These are phyloP conservation scores for Myotis planiceps DNA, from an alignment of 2,797 vertebrate species.

Conservation along the genomic window DNA sequence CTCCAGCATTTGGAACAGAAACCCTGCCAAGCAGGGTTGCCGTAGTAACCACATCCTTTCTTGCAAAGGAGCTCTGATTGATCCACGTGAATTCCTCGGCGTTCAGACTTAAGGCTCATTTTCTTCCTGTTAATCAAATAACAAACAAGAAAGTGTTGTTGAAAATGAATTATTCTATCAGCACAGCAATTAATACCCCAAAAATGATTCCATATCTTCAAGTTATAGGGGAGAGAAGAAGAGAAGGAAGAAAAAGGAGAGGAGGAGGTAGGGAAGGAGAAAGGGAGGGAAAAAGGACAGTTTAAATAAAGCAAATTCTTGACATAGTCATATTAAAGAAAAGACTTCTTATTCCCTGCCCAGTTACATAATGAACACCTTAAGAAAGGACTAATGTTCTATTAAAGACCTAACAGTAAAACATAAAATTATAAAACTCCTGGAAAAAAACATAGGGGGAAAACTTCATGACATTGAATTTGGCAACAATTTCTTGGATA, in stretches of 20 bases:
- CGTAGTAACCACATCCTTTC: slow-evolving; percentile 98
- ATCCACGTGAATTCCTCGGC: slow-evolving; percentile 97
- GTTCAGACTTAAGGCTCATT: slow-evolving; percentile 96
- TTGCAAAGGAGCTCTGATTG: slow-evolving; percentile 98
- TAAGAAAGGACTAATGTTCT: not conserved
- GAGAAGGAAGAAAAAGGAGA: not conserved
- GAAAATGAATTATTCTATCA: slow-evolving; percentile 39
- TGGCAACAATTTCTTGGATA: not conserved
- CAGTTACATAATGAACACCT: not conserved
- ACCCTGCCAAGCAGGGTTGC: slow-evolving; percentile 97
- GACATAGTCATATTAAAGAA: not conserved
- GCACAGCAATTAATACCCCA: not conserved
- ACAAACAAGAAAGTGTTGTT: slow-evolving; percentile 54
- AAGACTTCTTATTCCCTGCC: not conserved
- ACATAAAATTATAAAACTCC: not conserved
- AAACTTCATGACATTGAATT: not conserved
- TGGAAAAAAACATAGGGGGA: not conserved
- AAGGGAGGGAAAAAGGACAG: not conserved
- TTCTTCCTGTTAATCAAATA: slow-evolving; percentile 79
- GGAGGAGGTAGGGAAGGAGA: not conserved
- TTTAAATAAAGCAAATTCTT: not conserved
- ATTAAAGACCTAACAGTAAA: slow-evolving; percentile 23
- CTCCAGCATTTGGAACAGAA: slow-evolving; percentile 99
- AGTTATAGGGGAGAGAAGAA: not conserved
- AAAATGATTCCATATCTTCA: not conserved